These are phyloP conservation scores for Athene noctua DNA, from an alignment of 2,113 vertebrate genomes.

Conservation along the genomic window DNA sequence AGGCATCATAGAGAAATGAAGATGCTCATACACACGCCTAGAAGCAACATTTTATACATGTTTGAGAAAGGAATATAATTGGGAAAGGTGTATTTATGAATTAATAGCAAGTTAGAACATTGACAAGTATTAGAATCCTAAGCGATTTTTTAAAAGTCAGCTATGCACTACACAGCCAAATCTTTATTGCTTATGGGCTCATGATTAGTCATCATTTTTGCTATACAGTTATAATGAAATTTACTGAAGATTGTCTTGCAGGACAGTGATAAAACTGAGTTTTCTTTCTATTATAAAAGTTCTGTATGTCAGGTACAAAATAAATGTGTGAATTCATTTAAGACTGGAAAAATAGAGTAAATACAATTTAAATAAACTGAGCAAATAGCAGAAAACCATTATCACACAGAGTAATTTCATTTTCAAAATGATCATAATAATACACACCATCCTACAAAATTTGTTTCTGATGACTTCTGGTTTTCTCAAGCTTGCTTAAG, in stretches of 20 bases:
- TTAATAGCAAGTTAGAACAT: not conserved
- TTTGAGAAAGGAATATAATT: not conserved
- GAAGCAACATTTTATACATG: not conserved
- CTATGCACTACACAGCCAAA: not conserved
- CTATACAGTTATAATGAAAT: not conserved
- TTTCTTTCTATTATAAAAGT: not conserved
- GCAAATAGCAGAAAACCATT: not conserved
- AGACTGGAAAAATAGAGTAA: not conserved
- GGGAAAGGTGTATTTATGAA: not conserved
- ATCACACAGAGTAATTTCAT: not conserved
- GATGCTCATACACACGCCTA: not conserved
- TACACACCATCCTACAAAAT: not conserved
- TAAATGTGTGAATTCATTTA: not conserved
- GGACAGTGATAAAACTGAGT: not conserved
- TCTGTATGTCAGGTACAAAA: not conserved
- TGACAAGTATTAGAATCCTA: not conserved
- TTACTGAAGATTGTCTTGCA: not conserved
- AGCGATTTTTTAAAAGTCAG: not conserved
- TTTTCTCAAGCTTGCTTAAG: not conserved
- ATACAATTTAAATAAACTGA: not conserved
- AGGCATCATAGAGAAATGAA: not conserved
- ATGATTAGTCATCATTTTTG: not conserved
- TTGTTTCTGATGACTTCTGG: not conserved
- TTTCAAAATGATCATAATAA: not conserved
- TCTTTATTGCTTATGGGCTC: not conserved